Base-by-base conservation (phyloP, 2,113 vertebrate genomes). In the Phyllostomus discolor region DNA sequence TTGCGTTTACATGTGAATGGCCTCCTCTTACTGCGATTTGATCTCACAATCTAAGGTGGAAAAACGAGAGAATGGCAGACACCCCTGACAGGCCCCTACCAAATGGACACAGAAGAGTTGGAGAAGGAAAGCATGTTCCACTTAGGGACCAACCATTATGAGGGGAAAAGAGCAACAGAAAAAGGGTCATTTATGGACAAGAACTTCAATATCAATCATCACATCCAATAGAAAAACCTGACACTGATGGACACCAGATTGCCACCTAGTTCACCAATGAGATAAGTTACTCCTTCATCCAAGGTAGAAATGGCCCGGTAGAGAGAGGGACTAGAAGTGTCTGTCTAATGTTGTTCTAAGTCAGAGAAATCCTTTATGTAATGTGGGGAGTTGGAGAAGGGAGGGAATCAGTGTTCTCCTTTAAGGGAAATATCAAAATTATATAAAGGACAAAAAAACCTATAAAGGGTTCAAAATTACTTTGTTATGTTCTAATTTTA, bases 401-500 rank as follows among this genome's bases (percentile, higher is more conserved):
- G 12, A 48, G 2, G 62, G 14, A 90, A 20, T 73, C 62, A 72
- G 78, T 19, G 2, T 75, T 79, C 14, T 35, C 16, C 70, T 66
- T 76, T 59, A 50, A 78, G 48, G 66, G 90, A 94, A 82, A 86
- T 17, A 57, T 1, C 0, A 41, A 92, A 92, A 72, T 86, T 11
- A 41, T 26, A 33, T 72, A 72, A 70, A 73, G 16, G 14, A 59
- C 46, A 59, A 79, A 76, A 54, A 76, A 41, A 72, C 20, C 67
- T 9, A 20, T 35, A 89, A 81, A 85, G 10, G 4, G 2, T 62
- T 85, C 8, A 54, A 79, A 84, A 64, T 46, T 83, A 54, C 67
- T 78, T 90, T 69, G 11, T 87, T 95, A 73, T 46, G 19, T 79
- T 69, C 54, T 48, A 48, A 88, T 88, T 95, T 88, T 69, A 83